Base-by-base conservation (phyloP, 2,113 vertebrate species). In the Lampris megalopsis region DNA sequence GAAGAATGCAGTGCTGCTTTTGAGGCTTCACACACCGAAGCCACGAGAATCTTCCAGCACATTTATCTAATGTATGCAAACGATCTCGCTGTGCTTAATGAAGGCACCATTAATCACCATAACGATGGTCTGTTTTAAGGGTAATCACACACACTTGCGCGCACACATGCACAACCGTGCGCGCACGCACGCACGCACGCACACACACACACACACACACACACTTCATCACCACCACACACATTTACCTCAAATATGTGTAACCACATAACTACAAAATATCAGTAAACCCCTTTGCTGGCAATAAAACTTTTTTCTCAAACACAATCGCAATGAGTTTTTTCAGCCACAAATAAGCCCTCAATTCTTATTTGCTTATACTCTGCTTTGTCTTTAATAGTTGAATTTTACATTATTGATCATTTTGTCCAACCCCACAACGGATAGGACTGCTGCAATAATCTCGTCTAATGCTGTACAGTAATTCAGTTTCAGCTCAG, bases 51-150 rank as follows among this genome's bases (percentile, higher is more conserved):
- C 87, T 89, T 86, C 83, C 84, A 91, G 79, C 73, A 89, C 87
- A 88, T 89, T 90, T 82, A 74, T 93, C 88, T 94, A 94, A 94
- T 94, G 88, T 92, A 94, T 94, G 94, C 92, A 94, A 95, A 94
- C 93, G 82, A 92, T 92, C 90, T 89, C 40, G 87, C 89, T 91
- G 86, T 81, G 91, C 83, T 89, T 93, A 93, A 94, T 93, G 92
- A 93, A 92, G 91, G 90, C 86, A 64, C 88, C 91, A 94, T 94
- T 94, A 94, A 95, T 95, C 94, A 94, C 86, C 79, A 88, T 93
- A 90, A 92, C 88, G 90, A 94, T 92, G 92, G 82, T 91, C 89
- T 92, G 92, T 92, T 92, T 92, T 90, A 94, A 87, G 86, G 84
- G 89, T 90, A 93, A 92, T 92, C 92, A 91, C 85, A 82, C 76